These are phyloP conservation scores for Threskiornis aethiopicus DNA, from an alignment of 2,797 vertebrate species.

Conservation along the genomic window DNA sequence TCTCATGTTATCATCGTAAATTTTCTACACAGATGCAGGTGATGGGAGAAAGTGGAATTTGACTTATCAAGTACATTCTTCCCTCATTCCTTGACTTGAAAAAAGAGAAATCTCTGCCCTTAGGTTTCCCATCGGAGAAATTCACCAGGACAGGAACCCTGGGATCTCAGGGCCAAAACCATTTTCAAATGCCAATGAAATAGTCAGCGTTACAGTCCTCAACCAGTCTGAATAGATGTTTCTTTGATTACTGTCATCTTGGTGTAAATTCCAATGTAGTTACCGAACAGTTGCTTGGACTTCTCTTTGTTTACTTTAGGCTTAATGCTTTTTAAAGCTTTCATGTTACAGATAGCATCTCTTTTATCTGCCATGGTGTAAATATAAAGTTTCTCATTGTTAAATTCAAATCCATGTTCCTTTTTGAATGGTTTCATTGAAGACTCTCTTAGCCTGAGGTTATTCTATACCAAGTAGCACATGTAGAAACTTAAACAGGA, in stretches of 20 bases:
- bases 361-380: background rate
- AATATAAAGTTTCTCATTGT: constrained; percentile 21
- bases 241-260: background rate
- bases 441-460: background rate
- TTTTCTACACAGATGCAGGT: background rate
- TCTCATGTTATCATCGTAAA: background rate
- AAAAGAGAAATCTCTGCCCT: background rate
- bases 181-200: background rate
- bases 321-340: constrained; percentile 6
- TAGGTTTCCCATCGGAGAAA: background rate
- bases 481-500: constrained; percentile 9
- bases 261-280: background rate
- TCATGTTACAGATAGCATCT: background rate
- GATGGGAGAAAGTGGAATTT: background rate
- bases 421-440: constrained; percentile 12
- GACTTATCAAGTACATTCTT: background rate
- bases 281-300: background rate
- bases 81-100: background rate
- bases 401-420: background rate
- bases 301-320: background rate
- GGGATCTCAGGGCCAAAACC: background rate
- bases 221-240: background rate
- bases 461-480: constrained; percentile 15
- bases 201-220: background rate
- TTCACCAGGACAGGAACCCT: background rate